Conservation (phyloP, 2,888 invertebrate genomes). For the Brachylomia viminalis region DNA sequence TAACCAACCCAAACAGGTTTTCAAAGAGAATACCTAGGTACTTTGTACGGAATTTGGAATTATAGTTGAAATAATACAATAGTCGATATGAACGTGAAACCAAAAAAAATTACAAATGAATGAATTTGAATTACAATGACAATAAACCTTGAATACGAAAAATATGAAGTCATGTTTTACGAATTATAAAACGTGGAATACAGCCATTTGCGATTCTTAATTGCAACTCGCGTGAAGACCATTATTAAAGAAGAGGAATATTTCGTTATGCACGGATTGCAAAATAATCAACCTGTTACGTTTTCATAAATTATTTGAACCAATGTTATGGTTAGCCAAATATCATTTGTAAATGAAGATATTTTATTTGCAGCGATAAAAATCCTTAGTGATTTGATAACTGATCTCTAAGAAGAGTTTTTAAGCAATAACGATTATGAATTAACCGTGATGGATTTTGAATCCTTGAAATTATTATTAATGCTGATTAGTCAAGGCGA, state of each 20-base stretch:
- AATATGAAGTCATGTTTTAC: conserved; percentile 12
- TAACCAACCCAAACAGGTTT: conserved; percentile 13
- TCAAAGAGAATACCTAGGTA: not conserved
- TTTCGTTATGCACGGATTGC: not conserved
- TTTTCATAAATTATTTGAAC: conserved; percentile 4
- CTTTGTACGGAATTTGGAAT: not conserved
- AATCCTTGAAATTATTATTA: not conserved
- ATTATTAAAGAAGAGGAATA: conserved; percentile 5
- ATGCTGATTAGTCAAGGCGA: conserved; percentile 10
- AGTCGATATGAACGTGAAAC: not conserved
- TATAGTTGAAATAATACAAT: not conserved
- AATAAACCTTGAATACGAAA: conserved; percentile 11
- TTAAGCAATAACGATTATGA: not conserved
- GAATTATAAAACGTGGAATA: conserved; percentile 12
- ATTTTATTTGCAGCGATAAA: not conserved
- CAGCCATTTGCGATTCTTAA: not conserved
- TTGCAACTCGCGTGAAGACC: not conserved
- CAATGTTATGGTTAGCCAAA: not conserved
- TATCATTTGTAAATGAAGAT: conserved; percentile 3
- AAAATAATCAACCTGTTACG: not conserved
- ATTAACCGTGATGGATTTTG: not conserved
- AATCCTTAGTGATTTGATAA: conserved; percentile 5
- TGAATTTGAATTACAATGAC: conserved; percentile 8
- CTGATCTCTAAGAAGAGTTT: not conserved
- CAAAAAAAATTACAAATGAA: not conserved